phyloP scores from a whole-genome alignment of 2,888 invertebrate genomes.

The Sphaerophoria rueppellii region DNA sequence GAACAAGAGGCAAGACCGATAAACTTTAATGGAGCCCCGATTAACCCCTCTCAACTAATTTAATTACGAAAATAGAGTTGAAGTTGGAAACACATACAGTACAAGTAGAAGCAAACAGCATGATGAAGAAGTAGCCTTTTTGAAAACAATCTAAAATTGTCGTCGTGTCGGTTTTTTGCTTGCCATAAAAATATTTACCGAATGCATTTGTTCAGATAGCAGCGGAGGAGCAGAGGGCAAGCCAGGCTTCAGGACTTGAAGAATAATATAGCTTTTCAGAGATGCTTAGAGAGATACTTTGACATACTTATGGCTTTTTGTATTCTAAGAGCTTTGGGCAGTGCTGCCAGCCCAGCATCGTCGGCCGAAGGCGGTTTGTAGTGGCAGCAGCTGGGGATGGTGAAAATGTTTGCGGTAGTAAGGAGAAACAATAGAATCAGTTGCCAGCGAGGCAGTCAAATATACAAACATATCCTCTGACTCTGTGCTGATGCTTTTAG shows the following conservation, averaged over 20 bases:
- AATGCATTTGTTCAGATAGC: constrained; percentile 62
- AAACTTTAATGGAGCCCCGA: constrained; percentile 71
- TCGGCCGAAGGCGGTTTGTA: too few relatives aligned
- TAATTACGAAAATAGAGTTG: constrained; percentile 63
- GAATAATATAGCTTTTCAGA: constrained; percentile 40
- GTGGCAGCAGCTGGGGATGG: neutral
- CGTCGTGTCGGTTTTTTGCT: constrained; percentile 1
- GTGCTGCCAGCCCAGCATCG: neutral
- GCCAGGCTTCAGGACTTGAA: constrained; percentile 1
- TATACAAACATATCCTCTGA: constrained; percentile 40
- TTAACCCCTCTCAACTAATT: constrained; percentile 70
- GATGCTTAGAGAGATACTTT: constrained; percentile 60
- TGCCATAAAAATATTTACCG: constrained; percentile 58
- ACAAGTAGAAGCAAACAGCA: neutral
- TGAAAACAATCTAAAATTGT: constrained; percentile 44
- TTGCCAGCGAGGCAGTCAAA: constrained; percentile 71
- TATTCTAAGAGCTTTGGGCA: constrained; percentile 3
- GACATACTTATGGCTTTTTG: constrained; percentile 65
- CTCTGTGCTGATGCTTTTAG: too few relatives aligned
- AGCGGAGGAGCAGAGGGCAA: neutral
- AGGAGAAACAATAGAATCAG: constrained; percentile 59
- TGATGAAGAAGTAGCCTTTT: constrained; percentile 20
- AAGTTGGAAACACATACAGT: neutral
- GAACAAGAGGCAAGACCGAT: constrained; percentile 55
- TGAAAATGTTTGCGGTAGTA: constrained; percentile 23